Conservation (phyloP, 2,888 invertebrate genomes). For the Bellardia pandia region DNA sequence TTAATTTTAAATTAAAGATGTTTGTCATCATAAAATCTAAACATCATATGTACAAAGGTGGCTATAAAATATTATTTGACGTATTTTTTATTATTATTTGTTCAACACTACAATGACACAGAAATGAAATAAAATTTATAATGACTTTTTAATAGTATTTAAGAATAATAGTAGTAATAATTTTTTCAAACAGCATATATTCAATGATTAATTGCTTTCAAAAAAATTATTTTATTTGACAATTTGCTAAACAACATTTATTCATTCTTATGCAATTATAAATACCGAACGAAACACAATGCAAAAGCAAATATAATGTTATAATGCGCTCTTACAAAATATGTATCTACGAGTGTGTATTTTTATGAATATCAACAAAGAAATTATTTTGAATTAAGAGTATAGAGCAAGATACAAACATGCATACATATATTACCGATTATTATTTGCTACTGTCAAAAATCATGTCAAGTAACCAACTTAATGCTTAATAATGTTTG, state of each 20-base stretch:
- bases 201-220: constrained; percentile 38
- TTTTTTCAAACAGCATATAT: constrained; percentile 1
- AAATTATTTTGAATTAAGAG: neutral
- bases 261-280: constrained; percentile 32
- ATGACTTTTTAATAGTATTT: constrained; percentile 45
- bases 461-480: constrained; percentile 44
- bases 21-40: constrained; percentile 35
- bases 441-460: constrained; percentile 44
- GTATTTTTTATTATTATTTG: constrained; percentile 8
- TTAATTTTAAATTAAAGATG: constrained; percentile 10
- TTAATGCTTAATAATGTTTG: neutral
- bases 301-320: neutral
- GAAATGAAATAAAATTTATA: constrained; percentile 5
- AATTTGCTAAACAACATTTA: constrained; percentile 42
- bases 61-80: neutral
- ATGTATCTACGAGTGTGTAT: neutral
- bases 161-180: neutral
- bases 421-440: neutral
- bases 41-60: constrained; percentile 23
- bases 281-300: constrained; percentile 13
- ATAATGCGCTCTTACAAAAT: constrained; percentile 3
- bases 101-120: constrained; percentile 24
- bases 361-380: constrained; percentile 7
- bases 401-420: neutral
- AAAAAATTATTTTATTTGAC: constrained; percentile 31